Conservation (phyloP, 2,888 invertebrate species). For the Teleogryllus oceanicus region DNA sequence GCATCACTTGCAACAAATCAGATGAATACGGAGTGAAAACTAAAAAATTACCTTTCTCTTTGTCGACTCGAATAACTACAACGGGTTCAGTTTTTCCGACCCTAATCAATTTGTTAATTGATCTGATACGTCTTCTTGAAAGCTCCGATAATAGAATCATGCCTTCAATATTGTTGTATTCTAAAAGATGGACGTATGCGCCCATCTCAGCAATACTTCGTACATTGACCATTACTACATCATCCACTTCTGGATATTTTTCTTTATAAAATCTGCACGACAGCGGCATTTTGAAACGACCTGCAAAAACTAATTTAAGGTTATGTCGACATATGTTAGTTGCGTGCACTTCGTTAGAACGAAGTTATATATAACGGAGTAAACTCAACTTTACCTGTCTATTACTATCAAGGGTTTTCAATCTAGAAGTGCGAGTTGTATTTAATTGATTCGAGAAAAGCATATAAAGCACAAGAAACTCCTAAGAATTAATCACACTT, state of each 20-base stretch:
- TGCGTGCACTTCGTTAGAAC: too few relatives aligned
- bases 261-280: slow-evolving; percentile 96
- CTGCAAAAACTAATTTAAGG: neutral
- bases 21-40: neutral
- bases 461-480: too few relatives aligned
- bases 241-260: slow-evolving; percentile 96
- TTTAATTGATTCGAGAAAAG: too few relatives aligned
- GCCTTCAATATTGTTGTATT: slow-evolving; percentile 98
- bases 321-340: slow-evolving; percentile 22
- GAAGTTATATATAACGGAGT: too few relatives aligned
- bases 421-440: too few relatives aligned
- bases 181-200: slow-evolving; percentile 94
- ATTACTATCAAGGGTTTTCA: too few relatives aligned
- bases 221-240: slow-evolving; percentile 99
- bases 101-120: slow-evolving; percentile 97
- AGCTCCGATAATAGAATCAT: slow-evolving; percentile 98
- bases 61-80: slow-evolving; percentile 98
- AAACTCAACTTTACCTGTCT: too few relatives aligned
- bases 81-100: slow-evolving; percentile 99
- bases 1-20: neutral
- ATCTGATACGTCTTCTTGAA: slow-evolving; percentile 96
- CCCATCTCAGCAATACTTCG: slow-evolving; percentile 99
- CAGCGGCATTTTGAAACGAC: slow-evolving; percentile 70
- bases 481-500: too few relatives aligned
- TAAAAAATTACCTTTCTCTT: slow-evolving; percentile 80